Evolutionary conservation across 2,797 vertebrate species (phyloP), one percentile per base, ranked within the genome.

Genomic region (Anisognathus igniventris): DNA sequence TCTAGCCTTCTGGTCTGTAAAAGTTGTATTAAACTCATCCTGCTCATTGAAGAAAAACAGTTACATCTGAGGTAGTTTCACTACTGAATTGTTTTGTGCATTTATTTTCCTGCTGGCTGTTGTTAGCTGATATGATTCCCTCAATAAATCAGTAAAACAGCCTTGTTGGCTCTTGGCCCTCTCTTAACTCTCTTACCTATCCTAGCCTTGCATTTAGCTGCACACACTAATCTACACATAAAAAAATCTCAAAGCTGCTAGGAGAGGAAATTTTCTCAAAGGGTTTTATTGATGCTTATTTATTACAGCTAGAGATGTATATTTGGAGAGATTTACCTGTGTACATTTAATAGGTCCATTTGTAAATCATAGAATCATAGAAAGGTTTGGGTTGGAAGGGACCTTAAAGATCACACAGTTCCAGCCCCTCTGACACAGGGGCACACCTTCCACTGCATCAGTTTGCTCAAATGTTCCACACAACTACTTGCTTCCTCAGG

Each of bases 1-100:
- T 93, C 56, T 88, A 95, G 58, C 73, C 66, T 88, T 94, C 87
- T 94, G 83, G 74, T 94, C 84, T 95, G 51, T 92, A 90, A 86
- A 94, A 93, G 56, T 7, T 88, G 50, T 37, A 50, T 92, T 94
- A 90, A 90, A 85, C 48, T 50, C 64, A 89, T 92, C 53, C 64
- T 88, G 71, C 64, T 74, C 53, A 65, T 25, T 94, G 92, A 94
- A 89, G 57, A 79, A 87, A 94, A 94, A 0, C 83, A 94, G 71
- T 65, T 70, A 57, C 71, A 61, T 73, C 45, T 64, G 83, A 95
- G 60, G 60, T 65, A 92, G 86, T 85, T 71, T 82, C 45, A 73
- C 64, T 82, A 53, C 44, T 1, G 4, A 78, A 60, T 66, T 66
- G 33, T 79, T 90, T 76, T 47, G 74, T 71, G 60, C 39, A 50